Conservation (phyloP, 2,888 invertebrate species). For the Trachelus tabidus region DNA sequence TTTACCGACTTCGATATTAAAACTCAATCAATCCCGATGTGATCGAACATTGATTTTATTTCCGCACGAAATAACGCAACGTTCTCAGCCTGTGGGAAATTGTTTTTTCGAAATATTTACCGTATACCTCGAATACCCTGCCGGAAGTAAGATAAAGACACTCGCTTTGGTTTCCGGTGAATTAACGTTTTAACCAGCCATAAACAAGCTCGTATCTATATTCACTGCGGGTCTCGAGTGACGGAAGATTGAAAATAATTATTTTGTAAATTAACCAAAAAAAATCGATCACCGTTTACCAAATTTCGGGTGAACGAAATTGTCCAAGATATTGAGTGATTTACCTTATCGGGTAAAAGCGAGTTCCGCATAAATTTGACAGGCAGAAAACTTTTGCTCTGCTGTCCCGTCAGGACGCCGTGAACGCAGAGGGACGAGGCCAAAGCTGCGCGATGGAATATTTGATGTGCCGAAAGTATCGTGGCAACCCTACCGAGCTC, state of each 20-base stretch:
- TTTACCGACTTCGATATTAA: background rate
- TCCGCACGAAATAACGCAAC: background rate
- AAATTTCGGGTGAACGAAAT: background rate
- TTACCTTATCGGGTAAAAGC: slow-evolving; percentile 23
- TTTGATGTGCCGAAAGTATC: background rate
- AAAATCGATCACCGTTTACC: background rate
- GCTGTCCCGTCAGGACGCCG: slow-evolving; percentile 21
- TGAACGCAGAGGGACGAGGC: slow-evolving; percentile 18
- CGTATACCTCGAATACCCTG: too few species aligned
- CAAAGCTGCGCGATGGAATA: slow-evolving; percentile 8
- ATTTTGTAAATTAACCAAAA: background rate
- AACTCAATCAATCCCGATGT: background rate
- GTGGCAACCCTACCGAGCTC: background rate
- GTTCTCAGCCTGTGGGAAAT: background rate
- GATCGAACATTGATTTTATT: background rate
- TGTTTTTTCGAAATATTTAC: too few species aligned
- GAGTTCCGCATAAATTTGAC: slow-evolving; percentile 39
- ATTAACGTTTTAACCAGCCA: too few species aligned
- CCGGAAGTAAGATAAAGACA: background rate
- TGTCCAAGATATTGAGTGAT: slow-evolving; percentile 26
- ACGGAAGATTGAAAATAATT: too few species aligned
- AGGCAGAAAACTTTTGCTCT: slow-evolving; percentile 32
- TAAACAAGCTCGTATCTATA: background rate
- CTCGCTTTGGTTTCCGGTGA: background rate
- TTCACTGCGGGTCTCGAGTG: too few species aligned